phyloP scores from a whole-genome alignment of 2,797 vertebrate species.

The Ispidina lecontei region DNA sequence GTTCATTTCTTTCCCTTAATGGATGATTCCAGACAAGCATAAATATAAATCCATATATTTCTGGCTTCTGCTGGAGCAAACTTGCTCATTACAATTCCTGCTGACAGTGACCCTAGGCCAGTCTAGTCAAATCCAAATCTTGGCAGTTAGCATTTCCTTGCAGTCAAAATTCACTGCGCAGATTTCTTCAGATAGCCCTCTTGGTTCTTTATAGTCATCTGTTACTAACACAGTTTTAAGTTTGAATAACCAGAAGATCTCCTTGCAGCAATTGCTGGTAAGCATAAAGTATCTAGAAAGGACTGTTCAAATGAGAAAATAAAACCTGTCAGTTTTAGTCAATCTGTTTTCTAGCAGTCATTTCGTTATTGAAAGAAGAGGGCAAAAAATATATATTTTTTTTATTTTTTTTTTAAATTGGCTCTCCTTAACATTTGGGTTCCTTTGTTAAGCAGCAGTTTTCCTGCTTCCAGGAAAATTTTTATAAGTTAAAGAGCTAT shows the following conservation, averaged over 20 bases:
- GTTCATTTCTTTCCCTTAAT: constrained; percentile 38
- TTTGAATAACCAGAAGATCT: neutral
- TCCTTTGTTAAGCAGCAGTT: neutral
- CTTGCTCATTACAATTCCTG: constrained; percentile 20
- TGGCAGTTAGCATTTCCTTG: neutral
- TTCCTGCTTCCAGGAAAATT: neutral
- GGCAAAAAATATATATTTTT: no score
- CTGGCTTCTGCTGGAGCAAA: constrained; percentile 13
- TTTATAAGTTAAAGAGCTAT: neutral
- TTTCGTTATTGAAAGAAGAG: neutral
- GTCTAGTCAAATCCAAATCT: neutral
- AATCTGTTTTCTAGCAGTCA: neutral
- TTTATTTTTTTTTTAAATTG: no score
- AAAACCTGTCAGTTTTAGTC: neutral
- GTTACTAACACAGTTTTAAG: neutral
- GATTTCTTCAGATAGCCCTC: neutral
- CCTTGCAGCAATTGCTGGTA: neutral
- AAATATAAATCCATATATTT: constrained; percentile 37
- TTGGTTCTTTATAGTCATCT: neutral
- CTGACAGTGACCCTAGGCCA: neutral
- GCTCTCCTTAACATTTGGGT: neutral
- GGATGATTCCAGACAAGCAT: neutral
- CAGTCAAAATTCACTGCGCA: neutral
- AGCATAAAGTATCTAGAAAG: neutral
- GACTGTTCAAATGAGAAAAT: neutral